Evolutionary conservation across 2,797 vertebrate species (phyloP), one percentile per base, ranked within the genome.

Genomic region (Distichodus sexfasciatus): DNA sequence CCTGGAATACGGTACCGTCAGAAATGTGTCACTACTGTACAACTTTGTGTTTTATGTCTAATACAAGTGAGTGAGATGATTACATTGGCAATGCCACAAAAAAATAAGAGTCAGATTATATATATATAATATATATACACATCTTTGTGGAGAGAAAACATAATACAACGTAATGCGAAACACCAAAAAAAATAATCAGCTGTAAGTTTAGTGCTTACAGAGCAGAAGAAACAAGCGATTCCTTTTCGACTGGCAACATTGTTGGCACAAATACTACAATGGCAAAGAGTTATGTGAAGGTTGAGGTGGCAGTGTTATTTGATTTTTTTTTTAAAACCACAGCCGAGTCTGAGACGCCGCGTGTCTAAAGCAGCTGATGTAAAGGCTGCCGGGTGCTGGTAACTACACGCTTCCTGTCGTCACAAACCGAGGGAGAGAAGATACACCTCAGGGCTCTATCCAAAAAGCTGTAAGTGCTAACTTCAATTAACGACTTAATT

Each of bases 31-130:
- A 59, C 81, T 81, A 79, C 79, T 76, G 58, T 72, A 76, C 60
- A 61, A 84, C 85, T 84, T 82, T 87, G 84, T 85, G 85, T 83
- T 48, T 28, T 26, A 86, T 82, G 85, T 81, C 3, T 79, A 70
- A 82, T 74, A 82, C 76, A 36, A 10, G 38, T 23, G 3, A 38
- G 36, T 41, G 38, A 40, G 5, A 12, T 31, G 28, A 66, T 31
- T 44, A 46, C 26, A 21, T 21, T 65, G 46, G 26, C 36, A 54
- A 54, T 26, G 23, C 17, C n/a, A 59, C 17, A 29, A 67, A 11
- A 50, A 17, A 50, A 61, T 44, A 35, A 1, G 4, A 59, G 12
- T 54, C 36, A 29, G 38, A 33, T 35, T 54, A 38, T 76, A 76
- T 76, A 54, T 76, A 72, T 65, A 33, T 35, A 47, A 38, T 76